phyloP scores from a whole-genome alignment of 2,888 invertebrate species.

The Lasioglossum calceatum region DNA sequence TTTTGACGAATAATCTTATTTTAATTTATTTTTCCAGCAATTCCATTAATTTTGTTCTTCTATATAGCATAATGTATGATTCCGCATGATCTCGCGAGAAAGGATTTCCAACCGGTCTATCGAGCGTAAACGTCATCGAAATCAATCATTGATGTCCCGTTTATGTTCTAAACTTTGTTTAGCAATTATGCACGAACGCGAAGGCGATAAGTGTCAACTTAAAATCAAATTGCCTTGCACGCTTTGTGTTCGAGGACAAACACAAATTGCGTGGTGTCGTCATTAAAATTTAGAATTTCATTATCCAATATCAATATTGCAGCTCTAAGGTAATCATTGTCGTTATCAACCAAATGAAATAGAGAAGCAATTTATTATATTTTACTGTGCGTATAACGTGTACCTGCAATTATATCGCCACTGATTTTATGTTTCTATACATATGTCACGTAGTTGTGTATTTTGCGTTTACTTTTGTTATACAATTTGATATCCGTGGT shows the following conservation, averaged over 20 bases:
- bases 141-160: neutral
- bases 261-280: neutral
- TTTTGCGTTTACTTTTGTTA: neutral
- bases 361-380: neutral
- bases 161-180: neutral
- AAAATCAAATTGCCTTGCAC: neutral
- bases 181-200: neutral
- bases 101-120: neutral
- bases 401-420: neutral
- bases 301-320: neutral
- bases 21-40: no score
- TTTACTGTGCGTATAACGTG: neutral
- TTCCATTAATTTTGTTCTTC: no score
- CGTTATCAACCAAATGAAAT: neutral
- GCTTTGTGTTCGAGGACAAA: neutral
- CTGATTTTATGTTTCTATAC: neutral
- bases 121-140: neutral
- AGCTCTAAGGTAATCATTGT: neutral
- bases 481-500: neutral
- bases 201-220: neutral
- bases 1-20: neutral
- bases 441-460: neutral
- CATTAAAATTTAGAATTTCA: slow-evolving; percentile 4
- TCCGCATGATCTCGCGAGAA: neutral
- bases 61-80: no score